Evolutionary conservation across 2,888 invertebrate genomes (phyloP).

Genomic region (Pterobdella sp.): DNA sequence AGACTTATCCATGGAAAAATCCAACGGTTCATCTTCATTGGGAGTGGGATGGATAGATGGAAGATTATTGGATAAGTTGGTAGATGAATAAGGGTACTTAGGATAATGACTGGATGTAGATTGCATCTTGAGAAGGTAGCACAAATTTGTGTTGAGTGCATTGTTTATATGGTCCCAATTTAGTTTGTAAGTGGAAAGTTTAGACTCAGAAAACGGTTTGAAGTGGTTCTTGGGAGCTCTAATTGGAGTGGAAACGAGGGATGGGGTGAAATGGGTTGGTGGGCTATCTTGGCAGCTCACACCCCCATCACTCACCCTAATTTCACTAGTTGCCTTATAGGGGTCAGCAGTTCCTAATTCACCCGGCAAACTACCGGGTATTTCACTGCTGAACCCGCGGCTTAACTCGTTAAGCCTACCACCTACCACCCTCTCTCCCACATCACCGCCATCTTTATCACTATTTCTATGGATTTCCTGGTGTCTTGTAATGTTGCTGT

Average conservation of each 20-base stretch:
- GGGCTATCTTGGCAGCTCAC: background rate
- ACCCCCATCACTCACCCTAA: no score
- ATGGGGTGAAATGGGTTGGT: background rate
- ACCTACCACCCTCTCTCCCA: background rate
- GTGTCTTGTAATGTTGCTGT: background rate
- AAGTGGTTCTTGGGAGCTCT: conserved; percentile 12
- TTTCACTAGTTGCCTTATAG: no score
- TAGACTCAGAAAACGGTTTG: conserved; percentile 20
- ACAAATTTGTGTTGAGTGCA: conserved; percentile 5
- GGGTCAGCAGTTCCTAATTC: no score
- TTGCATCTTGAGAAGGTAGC: background rate
- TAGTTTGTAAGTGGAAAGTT: conserved; percentile 18
- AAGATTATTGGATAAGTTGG: no score
- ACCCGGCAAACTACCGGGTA: no score
- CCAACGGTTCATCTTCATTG: conserved; percentile 18
- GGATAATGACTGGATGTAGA: background rate
- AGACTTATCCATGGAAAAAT: conserved; percentile 20
- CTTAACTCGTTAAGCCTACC: background rate
- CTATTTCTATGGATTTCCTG: background rate
- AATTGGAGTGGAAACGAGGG: conserved; percentile 18
- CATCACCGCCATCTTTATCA: background rate
- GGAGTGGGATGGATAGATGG: background rate
- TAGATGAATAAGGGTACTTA: conserved; percentile 6
- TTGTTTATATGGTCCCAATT: conserved; percentile 24
- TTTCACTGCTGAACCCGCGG: no score